These are phyloP conservation scores for Amniataba percoides DNA, from an alignment of 2,797 vertebrate genomes.

Conservation along the genomic window DNA sequence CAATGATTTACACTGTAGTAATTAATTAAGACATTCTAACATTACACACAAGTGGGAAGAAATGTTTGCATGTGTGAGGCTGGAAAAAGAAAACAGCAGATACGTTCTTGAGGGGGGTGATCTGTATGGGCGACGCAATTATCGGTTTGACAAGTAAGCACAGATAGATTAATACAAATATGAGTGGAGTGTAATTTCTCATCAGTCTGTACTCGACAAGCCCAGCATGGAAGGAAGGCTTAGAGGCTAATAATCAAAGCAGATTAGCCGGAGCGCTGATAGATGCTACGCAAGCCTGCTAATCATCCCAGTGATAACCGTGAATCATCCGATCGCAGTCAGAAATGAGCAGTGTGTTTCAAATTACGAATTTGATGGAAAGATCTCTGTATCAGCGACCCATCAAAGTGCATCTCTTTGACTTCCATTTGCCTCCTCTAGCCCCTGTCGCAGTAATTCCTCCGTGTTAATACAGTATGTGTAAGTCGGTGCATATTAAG, in stretches of 20 bases:
- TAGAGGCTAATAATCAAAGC: slow-evolving; percentile 83
- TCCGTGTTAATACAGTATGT: slow-evolving; percentile 64
- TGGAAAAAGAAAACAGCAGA: slow-evolving; percentile 25
- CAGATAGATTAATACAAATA: slow-evolving; percentile 77
- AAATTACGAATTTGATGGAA: slow-evolving; percentile 69
- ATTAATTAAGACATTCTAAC: slow-evolving; percentile 15
- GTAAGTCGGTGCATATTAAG: slow-evolving; percentile 69
- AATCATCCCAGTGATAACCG: slow-evolving; percentile 78
- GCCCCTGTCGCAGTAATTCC: slow-evolving; percentile 57
- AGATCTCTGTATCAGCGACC: slow-evolving; percentile 59
- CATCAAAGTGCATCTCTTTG: slow-evolving; percentile 58
- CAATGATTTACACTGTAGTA: slow-evolving; percentile 6
- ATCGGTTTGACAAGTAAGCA: slow-evolving; percentile 75
- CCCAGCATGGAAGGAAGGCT: slow-evolving; percentile 76
- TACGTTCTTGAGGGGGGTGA: slow-evolving; percentile 32
- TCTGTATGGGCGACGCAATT: slow-evolving; percentile 60
- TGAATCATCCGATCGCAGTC: slow-evolving; percentile 78
- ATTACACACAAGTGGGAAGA: slow-evolving; percentile 20
- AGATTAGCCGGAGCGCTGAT: slow-evolving; percentile 78
- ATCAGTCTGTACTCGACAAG: slow-evolving; percentile 64
- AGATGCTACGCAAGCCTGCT: slow-evolving; percentile 71
- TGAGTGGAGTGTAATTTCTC: slow-evolving; percentile 72
- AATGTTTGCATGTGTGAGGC: slow-evolving; percentile 31
- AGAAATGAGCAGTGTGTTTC: slow-evolving; percentile 67
- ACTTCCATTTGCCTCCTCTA: slow-evolving; percentile 66